Evolutionary conservation across 2,888 invertebrate genomes (phyloP).

Genomic region (Ochlodes sylvanus): DNA sequence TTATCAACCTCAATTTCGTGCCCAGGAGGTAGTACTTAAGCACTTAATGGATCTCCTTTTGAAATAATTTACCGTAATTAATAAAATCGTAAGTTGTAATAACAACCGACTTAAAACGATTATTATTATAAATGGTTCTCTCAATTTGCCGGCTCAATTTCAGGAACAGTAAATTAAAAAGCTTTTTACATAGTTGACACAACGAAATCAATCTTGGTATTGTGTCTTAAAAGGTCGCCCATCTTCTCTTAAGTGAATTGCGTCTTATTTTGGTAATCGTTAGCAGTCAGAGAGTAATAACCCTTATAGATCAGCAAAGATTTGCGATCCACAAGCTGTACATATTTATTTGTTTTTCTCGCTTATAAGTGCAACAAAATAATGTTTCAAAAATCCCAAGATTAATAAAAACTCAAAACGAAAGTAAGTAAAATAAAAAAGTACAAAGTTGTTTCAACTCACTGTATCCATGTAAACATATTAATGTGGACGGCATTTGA

Average conservation of each 20-base stretch:
- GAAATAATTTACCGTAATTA: slow-evolving; percentile 80
- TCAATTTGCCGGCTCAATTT: background rate
- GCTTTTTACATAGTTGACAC: background rate
- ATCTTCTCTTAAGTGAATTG: slow-evolving; percentile 1
- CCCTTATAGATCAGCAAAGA: background rate
- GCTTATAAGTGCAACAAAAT: background rate
- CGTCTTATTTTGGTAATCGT: background rate
- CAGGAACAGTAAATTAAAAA: background rate
- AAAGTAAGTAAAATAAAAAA: no score
- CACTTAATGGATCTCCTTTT: slow-evolving; percentile 82
- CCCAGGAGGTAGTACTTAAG: slow-evolving; percentile 80
- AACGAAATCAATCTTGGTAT: background rate
- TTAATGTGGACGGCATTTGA: no score
- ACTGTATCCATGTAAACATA: no score
- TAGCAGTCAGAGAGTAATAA: background rate
- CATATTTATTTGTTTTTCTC: background rate
- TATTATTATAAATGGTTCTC: background rate
- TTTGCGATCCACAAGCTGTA: background rate
- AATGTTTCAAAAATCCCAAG: background rate
- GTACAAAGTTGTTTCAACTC: no score
- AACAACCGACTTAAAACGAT: slow-evolving; percentile 67
- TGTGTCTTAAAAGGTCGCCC: background rate
- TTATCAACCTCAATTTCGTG: slow-evolving; percentile 83
- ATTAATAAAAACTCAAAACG: no score
- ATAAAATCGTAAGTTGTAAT: slow-evolving; percentile 83